Base-by-base conservation (phyloP, 2,888 invertebrate genomes). In the Thera obeliscata region DNA sequence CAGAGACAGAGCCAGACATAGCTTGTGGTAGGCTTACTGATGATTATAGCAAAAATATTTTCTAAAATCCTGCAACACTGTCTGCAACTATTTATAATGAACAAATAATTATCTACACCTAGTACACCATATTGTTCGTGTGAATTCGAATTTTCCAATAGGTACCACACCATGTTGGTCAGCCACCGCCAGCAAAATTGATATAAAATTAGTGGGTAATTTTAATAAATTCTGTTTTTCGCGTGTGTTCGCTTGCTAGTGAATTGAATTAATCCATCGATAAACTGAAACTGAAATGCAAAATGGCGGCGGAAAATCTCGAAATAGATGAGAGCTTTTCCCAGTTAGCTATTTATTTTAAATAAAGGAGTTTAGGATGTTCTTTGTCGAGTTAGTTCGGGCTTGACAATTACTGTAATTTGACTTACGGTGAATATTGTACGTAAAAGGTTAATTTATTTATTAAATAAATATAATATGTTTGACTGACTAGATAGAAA, bases 301-400 rank as follows among this genome's bases (percentile, higher is more conserved):
- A 74, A 82, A 79, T 80, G 78, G 81, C 75, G 79, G 76, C 72
- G 22, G 22, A 22, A 22, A 22, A 69, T 76, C 78, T 79, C 75
- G n/a, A 76, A 83, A 82, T 82, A 81, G 81, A 81, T 66, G 76
- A 76, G 77, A 80, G 79, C 78, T 79, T 78, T 79, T 78, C 76
- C 22, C 22, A 22, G 77, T 76, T 76, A 67, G 72, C 77, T 76
- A 79, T 81, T 78, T 80, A 80, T 80, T 79, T 80, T 81, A 75
- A 80, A 77, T 76, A 76, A 80, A 75, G 76, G 74, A 73, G 71
- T 71, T 75, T 69, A 65, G 61, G 71, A 69, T 67, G 61, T 54
- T 71, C 66, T 43, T 57, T 72, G 74, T 72, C 70, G 64, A 11
- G 8, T 50, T 50, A 50, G 50, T 50, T 50, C 50, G 6, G 38